Evolutionary conservation across 1,140 invertebrate species (phyloP), one percentile per base, ranked within the genome.

Genomic region (Drosophila nigrodunni): DNA sequence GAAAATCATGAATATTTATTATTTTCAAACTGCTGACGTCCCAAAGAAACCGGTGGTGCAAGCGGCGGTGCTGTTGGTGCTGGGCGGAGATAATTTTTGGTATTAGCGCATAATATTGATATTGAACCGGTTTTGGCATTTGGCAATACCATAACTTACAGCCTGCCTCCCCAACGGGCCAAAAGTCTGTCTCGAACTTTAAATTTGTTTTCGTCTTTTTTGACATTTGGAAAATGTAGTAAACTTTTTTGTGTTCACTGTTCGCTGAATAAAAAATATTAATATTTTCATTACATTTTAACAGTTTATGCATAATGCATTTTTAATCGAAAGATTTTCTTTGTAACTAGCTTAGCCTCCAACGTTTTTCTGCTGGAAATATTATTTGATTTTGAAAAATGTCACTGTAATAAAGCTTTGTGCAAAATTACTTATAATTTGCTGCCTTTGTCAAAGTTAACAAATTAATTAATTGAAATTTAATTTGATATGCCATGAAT

Each of bases 1-100:
- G 6, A 30, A 86, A 67, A 86, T 79, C 76, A 82, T 86, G 68
- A 71, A 87, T 87, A 82, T 82, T 79, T 73, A 87, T 76, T 13
- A 54, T 46, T 49, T 65, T 83, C 60, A 77, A 66, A 50, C 47
- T 62, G 58, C 41, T 73, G 39, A 77, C 65, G 74, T 60, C 47
- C n/a, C 0, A 18, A 41, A 11, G 39, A 76, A 75, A 86, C 81
- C 69, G 66, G 80, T 82, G 67, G 41, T 64, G 39, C 25, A 54
- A 37, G 44, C 6, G 25, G 25, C 6, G 25, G 25, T 30, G 25
- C 25, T 30, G 25, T 21, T 21, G 0, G 18, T 21, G 18, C 18
- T 13, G 13, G 60, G 11, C 41, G 46, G 65, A 69, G 44, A 49
- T 43, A 49, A 62, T 35, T 61, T 35, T 61, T 30, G 25, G 43